Evolutionary conservation across 2,113 vertebrate species (phyloP), one percentile per base, ranked within the genome.

Genomic region (Octodon degus): DNA sequence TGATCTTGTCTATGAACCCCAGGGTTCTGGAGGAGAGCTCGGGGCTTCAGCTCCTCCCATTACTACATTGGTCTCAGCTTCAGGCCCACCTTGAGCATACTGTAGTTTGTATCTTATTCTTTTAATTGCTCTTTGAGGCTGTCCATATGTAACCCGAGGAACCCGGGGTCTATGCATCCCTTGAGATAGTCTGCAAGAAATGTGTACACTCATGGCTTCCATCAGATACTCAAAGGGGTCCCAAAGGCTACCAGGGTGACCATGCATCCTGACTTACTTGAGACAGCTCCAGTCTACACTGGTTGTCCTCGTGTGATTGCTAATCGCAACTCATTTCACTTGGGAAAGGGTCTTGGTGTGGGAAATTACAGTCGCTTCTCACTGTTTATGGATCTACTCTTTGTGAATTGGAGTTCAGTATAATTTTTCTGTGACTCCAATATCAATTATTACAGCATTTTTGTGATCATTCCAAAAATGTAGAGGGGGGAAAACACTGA

Each of bases 51-150:
- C 27, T 82, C 43, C 70, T 62, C 32, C 47, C 10, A 12, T 77
- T 30, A 11, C 62, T 76, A 74, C 24, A n/a, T 30, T 63, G 70
- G 68, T 63, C 43, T 90, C 34, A 65, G 79, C 27, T 93, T 95
- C 70, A 77, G 55, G 53, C n/a, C 53, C 65, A 77, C 12, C 89
- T 93, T 87, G 60, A 62, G 58, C 86, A 37, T 43, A 40, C 14
- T 79, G 10, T 79, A 86, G 37, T 94, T 77, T 92, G n/a, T 74
- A 83, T 85, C 55, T 70, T 83, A 50, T 92, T 84, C 40, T 63
- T 97, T 86, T 74, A 82, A 86, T 83, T 94, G 65, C 70, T 85
- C 86, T 90, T 90, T 86, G 40, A 96, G 93, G 62, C 80, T 62
- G 40, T 90, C 30, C 30, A 62, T 43, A 30, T 85, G 24, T 82